Evolutionary conservation across 2,113 vertebrate species (phyloP), one percentile per base, ranked within the genome.

Genomic region (Dasyprocta punctata): DNA sequence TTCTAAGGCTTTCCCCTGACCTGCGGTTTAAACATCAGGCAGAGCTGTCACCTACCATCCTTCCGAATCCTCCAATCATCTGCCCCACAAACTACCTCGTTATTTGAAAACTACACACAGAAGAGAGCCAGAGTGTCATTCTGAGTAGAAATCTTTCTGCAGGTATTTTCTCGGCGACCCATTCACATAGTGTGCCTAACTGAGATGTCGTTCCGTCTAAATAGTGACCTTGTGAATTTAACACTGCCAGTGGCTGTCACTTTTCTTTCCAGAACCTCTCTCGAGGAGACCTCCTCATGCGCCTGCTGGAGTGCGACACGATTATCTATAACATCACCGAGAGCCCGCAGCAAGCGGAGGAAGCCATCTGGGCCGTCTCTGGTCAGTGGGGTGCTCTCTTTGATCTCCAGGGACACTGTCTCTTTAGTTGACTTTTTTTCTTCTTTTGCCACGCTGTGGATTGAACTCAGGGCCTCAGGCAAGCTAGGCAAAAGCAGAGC

Each of bases 271-370:
- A 99, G 99, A 54, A 60, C 36, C 36, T 96, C 54, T 92, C 97
- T 90, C 98, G 38, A 89, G 98, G 99, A 0, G 97, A 99, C 9
- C 98, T 99, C 0, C 98, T 99, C 54, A 47, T 71, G 30, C 98
- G 96, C 38, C 97, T 99, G 88, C 97, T 99, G 98, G 98, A 99
- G 14, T 99, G 99, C 80, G 99, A 99, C 1, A 92, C 99, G 4
- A 86, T 99, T 5, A 96, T 99, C 82, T 99, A 99, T 91, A 99
- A 99, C 96, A 99, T 99, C 94, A 99, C 98, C 10, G 99, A 99
- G 96, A 92, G 98, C 94, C 33, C 89, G 0, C 96, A 98, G 38
- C 99, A 99, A 96, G 98, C 99, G 54, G 99, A 99, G 3, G 99
- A 99, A 69, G 99, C 99, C 63, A 89, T 56, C 0, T 99, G 99